Evolutionary conservation across 30 jellyfish, hydroid and myxozoan genomes (phyloP).

Genomic region (Morbakka virulenta): DNA sequence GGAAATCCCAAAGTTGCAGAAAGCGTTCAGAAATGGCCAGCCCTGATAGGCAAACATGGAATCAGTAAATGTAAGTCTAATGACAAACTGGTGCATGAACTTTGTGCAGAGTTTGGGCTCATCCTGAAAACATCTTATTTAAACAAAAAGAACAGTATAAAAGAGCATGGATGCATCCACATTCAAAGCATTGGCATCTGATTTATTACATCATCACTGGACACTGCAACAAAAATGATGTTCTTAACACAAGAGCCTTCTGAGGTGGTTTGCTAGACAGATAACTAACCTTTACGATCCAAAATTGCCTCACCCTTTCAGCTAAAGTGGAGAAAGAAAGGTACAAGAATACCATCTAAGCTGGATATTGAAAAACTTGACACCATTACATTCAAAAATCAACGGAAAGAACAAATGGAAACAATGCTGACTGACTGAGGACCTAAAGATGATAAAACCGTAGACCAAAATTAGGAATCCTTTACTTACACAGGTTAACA

Average conservation of each 20-base stretch:
- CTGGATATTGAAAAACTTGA: too few species aligned
- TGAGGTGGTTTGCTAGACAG: conserved; percentile 7
- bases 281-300: background rate
- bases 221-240: background rate
- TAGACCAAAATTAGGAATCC: too few species aligned
- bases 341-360: too few species aligned
- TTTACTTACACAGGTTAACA: too few species aligned
- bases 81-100: background rate
- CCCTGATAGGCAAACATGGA: background rate
- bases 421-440: too few species aligned
- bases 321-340: too few species aligned
- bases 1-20: conserved; percentile 5
- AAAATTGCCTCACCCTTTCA: background rate
- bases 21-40: background rate
- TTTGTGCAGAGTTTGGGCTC: background rate
- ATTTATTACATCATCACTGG: background rate
- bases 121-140: conserved; percentile 1
- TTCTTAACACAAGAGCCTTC: background rate
- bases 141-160: background rate
- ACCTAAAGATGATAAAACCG: too few species aligned
- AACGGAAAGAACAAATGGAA: too few species aligned
- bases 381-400: too few species aligned
- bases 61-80: background rate
- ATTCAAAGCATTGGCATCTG: conserved; percentile 21
- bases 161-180: conserved; percentile 8